These are phyloP conservation scores for Zaprionus kolodkinae DNA, from an alignment of 1,140 invertebrate species.

Conservation along the genomic window DNA sequence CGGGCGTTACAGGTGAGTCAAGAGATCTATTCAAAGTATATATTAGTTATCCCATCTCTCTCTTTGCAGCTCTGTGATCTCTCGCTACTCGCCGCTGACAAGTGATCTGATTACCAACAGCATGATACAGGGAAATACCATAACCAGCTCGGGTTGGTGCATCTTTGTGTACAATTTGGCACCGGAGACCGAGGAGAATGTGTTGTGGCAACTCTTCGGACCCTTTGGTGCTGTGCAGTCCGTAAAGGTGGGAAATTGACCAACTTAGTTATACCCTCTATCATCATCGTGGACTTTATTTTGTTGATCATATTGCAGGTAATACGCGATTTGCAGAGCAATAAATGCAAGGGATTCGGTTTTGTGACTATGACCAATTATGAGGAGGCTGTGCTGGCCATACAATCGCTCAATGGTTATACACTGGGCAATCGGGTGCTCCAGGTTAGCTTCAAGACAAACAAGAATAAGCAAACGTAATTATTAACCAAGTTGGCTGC, in stretches of 20 bases:
- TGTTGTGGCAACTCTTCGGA: constrained; percentile 99
- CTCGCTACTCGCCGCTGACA: constrained; percentile 96
- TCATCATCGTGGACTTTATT: not conserved
- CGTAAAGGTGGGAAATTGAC: constrained; percentile 89
- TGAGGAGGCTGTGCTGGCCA: constrained; percentile 98
- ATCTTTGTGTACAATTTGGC: constrained; percentile 99
- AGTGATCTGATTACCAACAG: constrained; percentile 95
- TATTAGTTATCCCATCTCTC: not conserved
- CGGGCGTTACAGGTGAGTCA: constrained; percentile 94
- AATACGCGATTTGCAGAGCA: constrained; percentile 98
- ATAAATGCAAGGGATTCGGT: constrained; percentile 99
- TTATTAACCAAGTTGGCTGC: constrained; percentile 84
- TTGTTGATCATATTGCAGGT: constrained; percentile 84
- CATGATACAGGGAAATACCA: constrained; percentile 92
- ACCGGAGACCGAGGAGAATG: constrained; percentile 99
- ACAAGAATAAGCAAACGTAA: constrained; percentile 96
- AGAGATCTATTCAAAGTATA: not conserved
- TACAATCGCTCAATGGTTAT: constrained; percentile 98
- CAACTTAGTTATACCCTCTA: not conserved
- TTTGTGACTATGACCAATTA: constrained; percentile 99
- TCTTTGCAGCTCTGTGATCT: constrained; percentile 75
- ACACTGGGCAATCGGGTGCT: constrained; percentile 98
- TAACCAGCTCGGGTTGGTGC: constrained; percentile 95
- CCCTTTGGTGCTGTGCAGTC: constrained; percentile 99
- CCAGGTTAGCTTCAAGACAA: constrained; percentile 99